A percentile compares a stretch with the other conserved stretches of the same genome.
Evolutionary conservation across 1,140 invertebrate genomes (phyloP).

Genomic region (Musca vetustissima): DNA sequence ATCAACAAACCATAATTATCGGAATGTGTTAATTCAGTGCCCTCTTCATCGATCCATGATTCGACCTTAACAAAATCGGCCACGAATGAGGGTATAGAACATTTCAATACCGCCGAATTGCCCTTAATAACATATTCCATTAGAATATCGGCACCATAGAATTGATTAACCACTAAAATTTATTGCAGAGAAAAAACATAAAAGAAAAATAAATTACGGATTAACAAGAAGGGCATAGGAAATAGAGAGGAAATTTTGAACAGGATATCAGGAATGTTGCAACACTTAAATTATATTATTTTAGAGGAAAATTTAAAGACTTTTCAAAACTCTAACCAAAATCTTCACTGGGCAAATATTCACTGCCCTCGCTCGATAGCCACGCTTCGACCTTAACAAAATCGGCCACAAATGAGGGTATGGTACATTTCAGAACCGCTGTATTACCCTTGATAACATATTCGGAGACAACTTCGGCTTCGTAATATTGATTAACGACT

Average conservation of each 20-base stretch:
- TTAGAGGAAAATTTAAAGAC: not conserved
- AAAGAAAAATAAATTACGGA: conserved; percentile 10
- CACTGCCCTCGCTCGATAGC: conserved; percentile 76
- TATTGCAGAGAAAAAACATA: conserved; percentile 7
- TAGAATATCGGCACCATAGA: conserved; percentile 77
- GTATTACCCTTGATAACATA: conserved; percentile 91
- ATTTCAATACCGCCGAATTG: conserved; percentile 69
- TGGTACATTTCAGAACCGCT: conserved; percentile 88
- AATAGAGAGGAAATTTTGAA: too few relatives aligned
- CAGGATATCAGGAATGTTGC: not conserved
- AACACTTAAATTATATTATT: not conserved
- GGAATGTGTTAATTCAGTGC: conserved; percentile 56
- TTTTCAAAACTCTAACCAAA: conserved; percentile 41
- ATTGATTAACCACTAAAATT: conserved; percentile 73
- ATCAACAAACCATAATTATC: conserved; percentile 59
- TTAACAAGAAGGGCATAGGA: not conserved
- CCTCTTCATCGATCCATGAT: conserved; percentile 64
- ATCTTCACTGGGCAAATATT: conserved; percentile 59
- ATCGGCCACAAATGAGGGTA: conserved; percentile 89
- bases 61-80: conserved; percentile 71
- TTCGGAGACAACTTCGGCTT: conserved; percentile 88
- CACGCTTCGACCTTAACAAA: conserved; percentile 88
- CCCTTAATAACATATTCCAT: conserved; percentile 69
- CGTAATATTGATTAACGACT: conserved; percentile 88
- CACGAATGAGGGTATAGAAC: conserved; percentile 69